A percentile compares a stretch with the other conserved stretches of the same genome.
Evolutionary conservation across 2,797 vertebrate species (phyloP).

Genomic region (Tragelaphus oryx): DNA sequence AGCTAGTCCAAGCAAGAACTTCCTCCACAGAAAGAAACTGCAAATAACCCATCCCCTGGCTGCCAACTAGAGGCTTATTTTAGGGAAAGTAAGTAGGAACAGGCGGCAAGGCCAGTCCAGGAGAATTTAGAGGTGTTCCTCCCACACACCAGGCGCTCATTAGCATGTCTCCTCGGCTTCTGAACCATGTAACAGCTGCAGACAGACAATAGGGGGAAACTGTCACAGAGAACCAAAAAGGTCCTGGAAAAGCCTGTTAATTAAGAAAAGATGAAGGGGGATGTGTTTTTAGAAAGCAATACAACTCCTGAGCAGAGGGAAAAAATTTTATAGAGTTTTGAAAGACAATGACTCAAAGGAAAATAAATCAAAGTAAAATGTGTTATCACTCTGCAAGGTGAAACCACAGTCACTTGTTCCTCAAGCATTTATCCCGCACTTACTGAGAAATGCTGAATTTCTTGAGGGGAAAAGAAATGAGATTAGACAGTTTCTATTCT

Average conservation of each 20-base stretch:
- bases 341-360: background rate
- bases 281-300: conserved; percentile 30
- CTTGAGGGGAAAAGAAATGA: background rate
- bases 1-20: conserved; percentile 65
- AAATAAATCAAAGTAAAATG: conserved; percentile 34
- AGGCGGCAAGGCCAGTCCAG: conserved; percentile 53
- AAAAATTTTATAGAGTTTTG: conserved; percentile 18
- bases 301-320: conserved; percentile 16
- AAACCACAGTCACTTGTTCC: background rate
- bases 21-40: conserved; percentile 60
- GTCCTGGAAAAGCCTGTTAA: conserved; percentile 38
- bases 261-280: conserved; percentile 58
- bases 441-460: background rate
- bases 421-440: background rate
- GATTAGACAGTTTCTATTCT: background rate
- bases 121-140: conserved; percentile 54
- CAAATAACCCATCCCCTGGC: conserved; percentile 59
- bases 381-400: background rate
- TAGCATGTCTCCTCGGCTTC: conserved; percentile 58
- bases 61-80: conserved; percentile 69
- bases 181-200: conserved; percentile 58
- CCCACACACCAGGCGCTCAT: conserved; percentile 58
- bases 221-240: conserved; percentile 2
- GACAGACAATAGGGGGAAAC: conserved; percentile 64
- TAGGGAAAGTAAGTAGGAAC: conserved; percentile 62